phyloP scores from a whole-genome alignment of 37 sponge, comb jelly and placozoan genomes.

The Diacarnus erythraeanus region DNA sequence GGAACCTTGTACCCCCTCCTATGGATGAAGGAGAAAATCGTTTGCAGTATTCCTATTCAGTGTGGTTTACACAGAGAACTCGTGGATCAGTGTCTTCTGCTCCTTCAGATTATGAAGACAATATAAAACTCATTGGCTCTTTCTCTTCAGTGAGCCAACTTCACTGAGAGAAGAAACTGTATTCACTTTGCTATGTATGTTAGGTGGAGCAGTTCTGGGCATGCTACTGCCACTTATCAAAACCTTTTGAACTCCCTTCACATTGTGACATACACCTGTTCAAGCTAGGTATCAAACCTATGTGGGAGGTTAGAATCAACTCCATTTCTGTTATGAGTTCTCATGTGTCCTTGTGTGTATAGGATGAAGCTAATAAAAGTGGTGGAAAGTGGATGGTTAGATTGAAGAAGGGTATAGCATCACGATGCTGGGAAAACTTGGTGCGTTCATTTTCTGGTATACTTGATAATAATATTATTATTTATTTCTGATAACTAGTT shows the following conservation, averaged over 20 bases:
- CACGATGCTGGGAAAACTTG: slow-evolving; percentile 91
- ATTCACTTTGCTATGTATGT: background rate
- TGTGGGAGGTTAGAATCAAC: slow-evolving; percentile 82
- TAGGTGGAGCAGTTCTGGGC: slow-evolving; percentile 94
- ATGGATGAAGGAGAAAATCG: slow-evolving; percentile 47
- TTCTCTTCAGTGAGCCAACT: slow-evolving; percentile 65
- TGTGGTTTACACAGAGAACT: slow-evolving; percentile 80
- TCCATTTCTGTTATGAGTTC: background rate
- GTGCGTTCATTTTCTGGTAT: slow-evolving; percentile 24
- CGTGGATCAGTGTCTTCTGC: slow-evolving; percentile 62
- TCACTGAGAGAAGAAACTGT: background rate
- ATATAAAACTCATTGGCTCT: slow-evolving; percentile 76
- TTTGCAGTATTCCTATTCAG: slow-evolving; percentile 72
- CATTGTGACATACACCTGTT: slow-evolving; percentile 88
- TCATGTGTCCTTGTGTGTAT: background rate
- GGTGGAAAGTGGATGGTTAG: slow-evolving; percentile 97
- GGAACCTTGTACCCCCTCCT: background rate
- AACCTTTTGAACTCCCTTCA: slow-evolving; percentile 70
- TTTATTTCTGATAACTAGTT: slow-evolving; percentile 24
- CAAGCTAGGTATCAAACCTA: slow-evolving; percentile 87
- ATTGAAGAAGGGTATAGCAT: slow-evolving; percentile 80
- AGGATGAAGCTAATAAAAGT: slow-evolving; percentile 90
- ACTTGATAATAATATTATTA: background rate
- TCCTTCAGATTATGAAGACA: slow-evolving; percentile 75
- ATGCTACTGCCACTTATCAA: slow-evolving; percentile 71